Evolutionary conservation across 1,140 invertebrate species (phyloP).

Genomic region (Bradysia coprophila): DNA sequence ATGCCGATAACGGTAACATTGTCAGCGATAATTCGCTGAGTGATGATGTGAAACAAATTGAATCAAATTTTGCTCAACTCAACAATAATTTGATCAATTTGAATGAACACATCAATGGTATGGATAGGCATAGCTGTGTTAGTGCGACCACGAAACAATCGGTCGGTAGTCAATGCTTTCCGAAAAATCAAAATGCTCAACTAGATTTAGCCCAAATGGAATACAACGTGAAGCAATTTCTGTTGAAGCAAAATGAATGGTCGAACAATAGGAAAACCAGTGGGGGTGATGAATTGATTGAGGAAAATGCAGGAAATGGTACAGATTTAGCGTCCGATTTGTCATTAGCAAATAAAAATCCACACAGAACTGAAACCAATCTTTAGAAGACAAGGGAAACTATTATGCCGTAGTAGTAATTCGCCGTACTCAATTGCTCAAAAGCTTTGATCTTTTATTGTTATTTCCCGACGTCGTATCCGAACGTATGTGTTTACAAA

Average conservation of each 20-base stretch:
- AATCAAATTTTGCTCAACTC: neutral
- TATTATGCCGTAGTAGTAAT: too few relatives aligned
- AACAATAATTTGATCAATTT: neutral
- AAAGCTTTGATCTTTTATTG: too few relatives aligned
- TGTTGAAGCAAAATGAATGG: slow-evolving; percentile 36
- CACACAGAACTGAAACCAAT: neutral
- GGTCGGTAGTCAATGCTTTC: too few relatives aligned
- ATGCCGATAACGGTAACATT: neutral
- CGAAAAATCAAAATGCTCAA: slow-evolving; percentile 3
- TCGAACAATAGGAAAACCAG: neutral
- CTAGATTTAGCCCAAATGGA: slow-evolving; percentile 37
- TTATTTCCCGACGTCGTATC: too few relatives aligned
- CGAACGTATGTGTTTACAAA: too few relatives aligned
- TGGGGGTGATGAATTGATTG: neutral
- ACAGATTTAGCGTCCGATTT: too few relatives aligned
- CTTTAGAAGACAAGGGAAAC: too few relatives aligned
- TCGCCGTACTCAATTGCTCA: too few relatives aligned
- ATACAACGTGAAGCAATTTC: slow-evolving; percentile 38
- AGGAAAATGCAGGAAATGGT: neutral
- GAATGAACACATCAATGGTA: neutral
- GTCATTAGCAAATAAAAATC: neutral
- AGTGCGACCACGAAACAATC: too few relatives aligned
- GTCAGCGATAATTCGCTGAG: neutral
- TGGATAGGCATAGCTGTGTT: too few relatives aligned
- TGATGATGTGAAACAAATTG: neutral